These are phyloP conservation scores for Leptopilina clavipes DNA, from an alignment of 1,140 invertebrate species.

Conservation along the genomic window DNA sequence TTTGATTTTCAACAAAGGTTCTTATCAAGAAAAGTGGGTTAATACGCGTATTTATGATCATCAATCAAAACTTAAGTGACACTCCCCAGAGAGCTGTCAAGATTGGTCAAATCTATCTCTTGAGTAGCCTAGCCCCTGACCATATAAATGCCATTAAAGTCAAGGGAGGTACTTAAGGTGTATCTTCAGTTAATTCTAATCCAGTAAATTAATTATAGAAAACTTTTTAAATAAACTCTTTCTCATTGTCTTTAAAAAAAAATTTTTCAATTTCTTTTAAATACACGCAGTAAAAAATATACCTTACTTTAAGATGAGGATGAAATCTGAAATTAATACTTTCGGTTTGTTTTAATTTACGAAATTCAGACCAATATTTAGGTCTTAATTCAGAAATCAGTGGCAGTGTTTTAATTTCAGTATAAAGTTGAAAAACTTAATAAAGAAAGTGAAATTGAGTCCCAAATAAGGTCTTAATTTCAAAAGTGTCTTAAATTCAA, in stretches of 20 bases:
- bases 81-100: constrained; percentile 23
- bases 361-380: no score
- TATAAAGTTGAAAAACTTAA: no score
- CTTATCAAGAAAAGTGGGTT: neutral
- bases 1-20: neutral
- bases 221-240: neutral
- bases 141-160: constrained; percentile 23
- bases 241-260: neutral
- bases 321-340: no score
- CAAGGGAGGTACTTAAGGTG: constrained; percentile 25
- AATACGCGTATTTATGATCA: constrained; percentile 16
- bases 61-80: constrained; percentile 29
- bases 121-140: neutral
- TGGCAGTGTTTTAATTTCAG: no score
- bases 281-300: no score
- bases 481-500: no score
- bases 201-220: neutral
- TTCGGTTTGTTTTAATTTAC: no score
- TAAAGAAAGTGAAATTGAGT: no score
- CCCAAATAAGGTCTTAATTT: no score
- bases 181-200: neutral
- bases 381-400: no score
- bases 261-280: no score
- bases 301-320: no score
- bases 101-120: constrained; percentile 26